Conservation (phyloP, 2,113 vertebrate genomes). For the Chloroceryle aenea region DNA sequence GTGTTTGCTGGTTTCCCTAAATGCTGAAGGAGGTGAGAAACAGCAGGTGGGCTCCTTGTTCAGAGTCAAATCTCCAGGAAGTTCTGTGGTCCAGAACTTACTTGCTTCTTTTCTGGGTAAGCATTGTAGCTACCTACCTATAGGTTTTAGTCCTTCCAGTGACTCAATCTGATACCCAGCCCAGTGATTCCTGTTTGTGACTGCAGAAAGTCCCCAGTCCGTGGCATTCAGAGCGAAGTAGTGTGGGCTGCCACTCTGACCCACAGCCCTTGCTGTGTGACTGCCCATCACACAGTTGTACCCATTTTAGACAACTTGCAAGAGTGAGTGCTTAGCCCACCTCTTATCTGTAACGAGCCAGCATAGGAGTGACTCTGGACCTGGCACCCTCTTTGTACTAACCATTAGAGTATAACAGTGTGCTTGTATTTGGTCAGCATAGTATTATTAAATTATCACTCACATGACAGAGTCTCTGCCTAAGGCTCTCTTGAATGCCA, state of each 20-base stretch:
- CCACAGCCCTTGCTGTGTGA: not conserved
- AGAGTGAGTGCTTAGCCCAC: not conserved
- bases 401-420: not conserved
- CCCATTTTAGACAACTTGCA: not conserved
- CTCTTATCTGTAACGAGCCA: not conserved
- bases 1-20: not conserved
- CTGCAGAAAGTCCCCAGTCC: not conserved
- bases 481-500: not conserved
- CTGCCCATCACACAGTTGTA: rapidly evolving
- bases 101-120: not conserved
- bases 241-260: not conserved
- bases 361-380: not conserved
- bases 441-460: not conserved
- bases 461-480: not conserved
- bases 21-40: not conserved
- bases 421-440: not conserved
- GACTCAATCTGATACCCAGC: not conserved
- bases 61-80: not conserved
- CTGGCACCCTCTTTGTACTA: not conserved
- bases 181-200: not conserved
- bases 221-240: not conserved
- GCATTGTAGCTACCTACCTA: not conserved
- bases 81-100: not conserved
- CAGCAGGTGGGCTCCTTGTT: not conserved
- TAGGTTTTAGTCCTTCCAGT: not conserved